Evolutionary conservation across 2,113 vertebrate species (phyloP).

Genomic region (Sceloporus tristichus): DNA sequence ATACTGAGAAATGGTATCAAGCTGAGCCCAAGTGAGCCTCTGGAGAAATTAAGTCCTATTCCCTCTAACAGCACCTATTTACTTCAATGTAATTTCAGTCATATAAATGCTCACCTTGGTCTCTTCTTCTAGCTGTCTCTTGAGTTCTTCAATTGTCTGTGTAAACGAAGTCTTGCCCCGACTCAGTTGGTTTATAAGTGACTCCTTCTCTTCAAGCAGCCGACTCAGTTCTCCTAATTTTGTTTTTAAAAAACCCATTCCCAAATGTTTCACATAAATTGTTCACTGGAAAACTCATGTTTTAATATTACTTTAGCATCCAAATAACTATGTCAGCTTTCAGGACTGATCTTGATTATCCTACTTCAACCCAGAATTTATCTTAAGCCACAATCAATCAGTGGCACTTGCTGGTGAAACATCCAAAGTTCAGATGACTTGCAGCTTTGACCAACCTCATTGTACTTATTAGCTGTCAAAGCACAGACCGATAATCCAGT

Average conservation of each 20-base stretch:
- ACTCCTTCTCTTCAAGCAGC: slow-evolving; percentile 90
- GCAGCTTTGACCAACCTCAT: background rate
- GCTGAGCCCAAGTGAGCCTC: background rate
- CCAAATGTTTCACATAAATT: background rate
- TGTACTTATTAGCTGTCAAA: background rate
- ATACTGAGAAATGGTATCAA: background rate
- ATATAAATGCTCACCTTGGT: slow-evolving; percentile 81
- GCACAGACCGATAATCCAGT: background rate
- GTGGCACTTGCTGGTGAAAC: background rate
- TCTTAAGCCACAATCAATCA: background rate
- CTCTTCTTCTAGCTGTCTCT: slow-evolving; percentile 94
- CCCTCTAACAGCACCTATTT: background rate
- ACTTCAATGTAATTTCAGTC: background rate
- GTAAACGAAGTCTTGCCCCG: slow-evolving; percentile 86
- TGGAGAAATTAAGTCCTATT: background rate
- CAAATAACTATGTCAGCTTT: background rate
- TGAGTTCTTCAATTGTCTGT: slow-evolving; percentile 90
- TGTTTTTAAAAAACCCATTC: background rate
- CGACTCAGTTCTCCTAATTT: slow-evolving; percentile 87
- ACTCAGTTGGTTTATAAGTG: slow-evolving; percentile 89
- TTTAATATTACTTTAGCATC: background rate
- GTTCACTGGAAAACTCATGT: background rate
- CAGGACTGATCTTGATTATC: background rate
- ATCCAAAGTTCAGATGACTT: background rate
- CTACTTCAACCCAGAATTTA: background rate